Percentiles rank a stretch among this genome's conserved stretches.
These are phyloP conservation scores for Lepidonotus clava DNA, from an alignment of 2,888 invertebrate genomes.

Conservation along the genomic window DNA sequence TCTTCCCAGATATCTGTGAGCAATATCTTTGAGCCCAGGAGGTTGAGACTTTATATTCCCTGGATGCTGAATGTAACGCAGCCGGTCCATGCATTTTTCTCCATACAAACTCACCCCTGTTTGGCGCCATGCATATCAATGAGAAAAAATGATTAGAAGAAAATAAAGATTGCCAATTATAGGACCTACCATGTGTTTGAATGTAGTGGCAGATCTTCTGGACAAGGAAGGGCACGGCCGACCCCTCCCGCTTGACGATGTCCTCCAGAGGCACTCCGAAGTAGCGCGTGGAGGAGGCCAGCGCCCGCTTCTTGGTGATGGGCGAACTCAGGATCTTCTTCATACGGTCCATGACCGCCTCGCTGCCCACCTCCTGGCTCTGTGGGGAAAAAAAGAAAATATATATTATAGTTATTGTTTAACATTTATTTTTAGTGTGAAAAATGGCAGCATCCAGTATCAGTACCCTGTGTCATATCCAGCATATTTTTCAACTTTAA, in stretches of 20 bases:
- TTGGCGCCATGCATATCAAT: too few species aligned
- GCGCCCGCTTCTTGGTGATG: conserved; percentile 51
- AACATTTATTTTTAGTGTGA: not conserved
- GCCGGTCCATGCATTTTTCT: not conserved
- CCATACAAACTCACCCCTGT: not conserved
- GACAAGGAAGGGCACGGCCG: conserved; percentile 65
- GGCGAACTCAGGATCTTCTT: conserved; percentile 58
- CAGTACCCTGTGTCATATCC: too few species aligned
- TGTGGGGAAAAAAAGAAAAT: conserved; percentile 8
- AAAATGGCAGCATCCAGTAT: too few species aligned
- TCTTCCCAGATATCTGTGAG: too few species aligned
- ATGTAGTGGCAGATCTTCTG: conserved; percentile 64
- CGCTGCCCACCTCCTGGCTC: conserved; percentile 56
- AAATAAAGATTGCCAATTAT: too few species aligned
- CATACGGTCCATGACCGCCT: conserved; percentile 53
- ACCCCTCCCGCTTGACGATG: conserved; percentile 61
- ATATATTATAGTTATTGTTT: too few species aligned
- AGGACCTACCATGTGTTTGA: conserved; percentile 55
- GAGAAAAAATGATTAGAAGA: too few species aligned
- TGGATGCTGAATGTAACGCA: too few species aligned
- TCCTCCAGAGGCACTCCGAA: conserved; percentile 65
- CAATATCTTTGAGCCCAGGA: too few species aligned
- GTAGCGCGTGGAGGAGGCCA: conserved; percentile 55
- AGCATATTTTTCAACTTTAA: too few species aligned
- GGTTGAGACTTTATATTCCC: too few species aligned